Percentiles rank a stretch among this genome's conserved stretches.
Evolutionary conservation across 2,888 invertebrate species (phyloP).

Genomic region (Strigamia crassipes): DNA sequence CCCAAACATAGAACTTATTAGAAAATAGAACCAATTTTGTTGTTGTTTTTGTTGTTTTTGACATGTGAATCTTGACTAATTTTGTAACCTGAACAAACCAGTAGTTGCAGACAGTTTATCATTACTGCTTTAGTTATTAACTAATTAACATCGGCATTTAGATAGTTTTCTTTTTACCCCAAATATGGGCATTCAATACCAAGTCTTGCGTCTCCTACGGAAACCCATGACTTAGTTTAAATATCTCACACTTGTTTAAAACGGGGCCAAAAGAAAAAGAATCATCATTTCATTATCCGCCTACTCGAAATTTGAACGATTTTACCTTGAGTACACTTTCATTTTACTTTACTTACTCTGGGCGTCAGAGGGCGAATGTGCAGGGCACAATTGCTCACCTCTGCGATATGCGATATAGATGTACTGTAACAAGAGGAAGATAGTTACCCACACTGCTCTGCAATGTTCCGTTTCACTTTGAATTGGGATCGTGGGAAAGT

Average conservation of each 20-base stretch:
- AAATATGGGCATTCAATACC: neutral
- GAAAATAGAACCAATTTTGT: neutral
- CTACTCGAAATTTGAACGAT: slow-evolving; percentile 12
- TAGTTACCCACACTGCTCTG: slow-evolving; percentile 14
- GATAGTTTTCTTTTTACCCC: neutral
- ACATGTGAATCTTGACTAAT: neutral
- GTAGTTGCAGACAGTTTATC: neutral
- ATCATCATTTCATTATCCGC: slow-evolving; percentile 33
- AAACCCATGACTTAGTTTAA: neutral
- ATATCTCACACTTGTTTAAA: neutral
- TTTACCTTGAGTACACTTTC: slow-evolving; percentile 23
- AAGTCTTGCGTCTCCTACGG: neutral
- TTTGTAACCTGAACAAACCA: neutral
- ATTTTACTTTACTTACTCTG: neutral
- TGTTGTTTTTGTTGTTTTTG: neutral
- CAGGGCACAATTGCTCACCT: slow-evolving; percentile 38
- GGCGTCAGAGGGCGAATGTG: slow-evolving; percentile 29
- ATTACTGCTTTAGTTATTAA: neutral
- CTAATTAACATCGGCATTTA: neutral
- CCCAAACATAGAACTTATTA: slow-evolving; percentile 3
- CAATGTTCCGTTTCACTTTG: slow-evolving; percentile 33
- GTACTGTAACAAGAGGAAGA: neutral
- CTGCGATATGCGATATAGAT: neutral
- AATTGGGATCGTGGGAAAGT: slow-evolving; percentile 42
- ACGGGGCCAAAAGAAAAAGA: neutral